Evolutionary conservation across 2,113 vertebrate genomes (phyloP), one percentile per base, ranked within the genome.

Genomic region (Odocoileus virginianus): DNA sequence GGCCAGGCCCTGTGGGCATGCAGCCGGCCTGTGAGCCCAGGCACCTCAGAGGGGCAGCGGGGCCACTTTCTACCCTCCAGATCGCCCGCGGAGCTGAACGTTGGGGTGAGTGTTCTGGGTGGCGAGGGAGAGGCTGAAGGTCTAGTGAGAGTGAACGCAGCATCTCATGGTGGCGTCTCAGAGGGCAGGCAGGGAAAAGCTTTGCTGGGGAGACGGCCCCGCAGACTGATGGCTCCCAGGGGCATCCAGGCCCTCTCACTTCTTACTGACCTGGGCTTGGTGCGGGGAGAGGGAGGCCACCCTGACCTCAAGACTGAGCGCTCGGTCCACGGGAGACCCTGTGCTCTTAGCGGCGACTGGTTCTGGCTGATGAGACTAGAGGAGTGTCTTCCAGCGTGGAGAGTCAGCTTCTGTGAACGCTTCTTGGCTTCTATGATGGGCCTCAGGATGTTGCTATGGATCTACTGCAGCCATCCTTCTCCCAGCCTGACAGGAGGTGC

Each of bases 91-190:
- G 55, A 15, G 40, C 52, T 30, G 11, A 19, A 3, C 7, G 1
- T n/a, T 14, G 89, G 23, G 19, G n/a, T 40, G 47, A 25, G 43
- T 6, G 36, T 25, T 19, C 58, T 55, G 78, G 47, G 17, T 3
- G 28, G 33, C 14, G 17, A 7, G 21, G 52, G 21, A 45, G 45
- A 25, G 17, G 36, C 19, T 33, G 36, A 45, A 40, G 13, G 47
- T 7, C 30, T 2, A 10, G 30, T 3, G n/a, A 40, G 43, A 1
- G 25, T 9, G 6, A 15, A 45, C 9, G n/a, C 36, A 8, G 12
- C 27, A 0, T 9, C 28, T 33, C 23, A 16, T 4, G 2, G 27
- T 21, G 50, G 45, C 1, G 5, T 14, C 23, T 61, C 28, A 9
- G 28, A n/a, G 40, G 27, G 15, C 10, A 28, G 79, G 21, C 3